These are phyloP conservation scores for Asarcornis scutulata DNA, from an alignment of 2,113 vertebrate genomes.

Conservation along the genomic window DNA sequence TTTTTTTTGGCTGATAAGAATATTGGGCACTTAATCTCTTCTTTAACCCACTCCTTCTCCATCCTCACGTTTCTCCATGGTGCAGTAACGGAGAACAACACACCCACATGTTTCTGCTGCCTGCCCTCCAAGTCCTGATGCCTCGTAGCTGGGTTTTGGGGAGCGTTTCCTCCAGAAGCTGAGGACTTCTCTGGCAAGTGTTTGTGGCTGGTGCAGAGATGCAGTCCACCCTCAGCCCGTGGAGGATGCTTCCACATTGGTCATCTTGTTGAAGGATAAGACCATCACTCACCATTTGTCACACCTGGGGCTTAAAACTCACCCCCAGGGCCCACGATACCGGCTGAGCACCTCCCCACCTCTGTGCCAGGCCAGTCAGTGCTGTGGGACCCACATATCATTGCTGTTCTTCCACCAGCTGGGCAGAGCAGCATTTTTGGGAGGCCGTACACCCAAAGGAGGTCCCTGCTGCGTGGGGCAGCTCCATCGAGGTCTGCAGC, in stretches of 20 bases:
- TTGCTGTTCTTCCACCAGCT: neutral
- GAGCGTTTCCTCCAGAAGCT: neutral
- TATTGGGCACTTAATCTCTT: slow-evolving; percentile 45
- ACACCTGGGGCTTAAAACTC: neutral
- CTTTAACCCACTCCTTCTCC: slow-evolving; percentile 23
- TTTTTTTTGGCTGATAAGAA: neutral
- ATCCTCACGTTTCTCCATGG: neutral
- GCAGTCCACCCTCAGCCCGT: neutral
- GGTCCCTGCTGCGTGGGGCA: neutral
- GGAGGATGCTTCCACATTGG: neutral
- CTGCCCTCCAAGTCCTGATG: neutral
- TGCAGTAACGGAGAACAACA: slow-evolving; percentile 21
- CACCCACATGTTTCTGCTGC: slow-evolving; percentile 32
- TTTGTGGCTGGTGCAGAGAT: neutral
- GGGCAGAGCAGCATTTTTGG: neutral
- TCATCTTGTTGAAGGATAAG: neutral
- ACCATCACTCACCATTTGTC: neutral
- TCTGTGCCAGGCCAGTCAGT: accelerated
- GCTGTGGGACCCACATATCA: neutral
- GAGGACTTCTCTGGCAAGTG: neutral
- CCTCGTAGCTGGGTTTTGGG: neutral
- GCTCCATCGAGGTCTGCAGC: neutral
- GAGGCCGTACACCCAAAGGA: neutral
- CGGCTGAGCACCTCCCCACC: neutral
- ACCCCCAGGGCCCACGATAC: neutral